Conservation (phyloP, 2,113 vertebrate species). For the Pitta sordida region DNA sequence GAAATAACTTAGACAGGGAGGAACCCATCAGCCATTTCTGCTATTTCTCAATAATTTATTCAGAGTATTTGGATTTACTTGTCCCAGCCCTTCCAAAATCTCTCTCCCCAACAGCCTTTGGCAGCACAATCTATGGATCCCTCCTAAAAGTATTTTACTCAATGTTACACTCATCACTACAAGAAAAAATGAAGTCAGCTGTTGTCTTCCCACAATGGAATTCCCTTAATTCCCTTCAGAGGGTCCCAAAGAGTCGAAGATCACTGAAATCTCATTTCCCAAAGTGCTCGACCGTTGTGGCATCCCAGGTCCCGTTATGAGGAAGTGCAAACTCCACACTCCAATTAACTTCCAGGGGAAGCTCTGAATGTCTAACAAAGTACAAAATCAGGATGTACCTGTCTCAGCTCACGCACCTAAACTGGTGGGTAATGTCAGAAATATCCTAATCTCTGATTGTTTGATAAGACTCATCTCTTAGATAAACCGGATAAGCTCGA, state of each 20-base stretch:
- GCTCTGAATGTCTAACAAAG: constrained; percentile 16
- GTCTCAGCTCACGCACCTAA: constrained; percentile 30
- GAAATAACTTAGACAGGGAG: background rate
- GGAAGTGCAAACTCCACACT: background rate
- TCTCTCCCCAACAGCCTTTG: background rate
- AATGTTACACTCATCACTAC: background rate
- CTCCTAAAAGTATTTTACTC: background rate
- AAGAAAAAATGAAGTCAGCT: background rate
- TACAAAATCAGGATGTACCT: constrained; percentile 45
- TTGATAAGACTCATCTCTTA: constrained; percentile 44
- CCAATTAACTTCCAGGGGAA: constrained; percentile 33
- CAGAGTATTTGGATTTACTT: background rate
- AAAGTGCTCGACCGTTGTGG: background rate
- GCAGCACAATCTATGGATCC: background rate
- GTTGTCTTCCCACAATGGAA: background rate
- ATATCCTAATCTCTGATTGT: constrained; percentile 46
- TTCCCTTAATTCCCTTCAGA: background rate
- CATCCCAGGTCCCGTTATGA: constrained; percentile 27
- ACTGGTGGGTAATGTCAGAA: constrained; percentile 52
- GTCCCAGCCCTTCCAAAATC: background rate
- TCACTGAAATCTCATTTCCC: background rate
- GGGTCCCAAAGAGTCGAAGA: background rate
- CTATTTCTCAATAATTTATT: background rate
- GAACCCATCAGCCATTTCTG: background rate
- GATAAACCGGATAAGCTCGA: constrained; percentile 54